These are phyloP conservation scores for Tiliqua scincoides DNA, from an alignment of 2,113 vertebrate species.

Conservation along the genomic window DNA sequence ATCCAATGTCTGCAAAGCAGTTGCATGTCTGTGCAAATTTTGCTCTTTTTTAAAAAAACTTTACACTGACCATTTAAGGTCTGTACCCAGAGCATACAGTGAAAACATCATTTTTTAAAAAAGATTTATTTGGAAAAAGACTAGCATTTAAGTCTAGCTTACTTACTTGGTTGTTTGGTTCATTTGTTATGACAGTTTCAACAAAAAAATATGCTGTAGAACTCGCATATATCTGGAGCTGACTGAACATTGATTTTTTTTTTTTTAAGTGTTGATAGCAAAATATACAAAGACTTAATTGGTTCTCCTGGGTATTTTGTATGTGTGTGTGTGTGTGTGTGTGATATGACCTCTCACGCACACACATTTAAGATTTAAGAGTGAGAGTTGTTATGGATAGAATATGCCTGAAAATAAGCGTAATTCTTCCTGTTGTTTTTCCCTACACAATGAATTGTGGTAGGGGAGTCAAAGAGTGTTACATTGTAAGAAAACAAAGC, in stretches of 20 bases:
- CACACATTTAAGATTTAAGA: no score
- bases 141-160: not conserved
- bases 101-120: not conserved
- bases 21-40: not conserved
- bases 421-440: not conserved
- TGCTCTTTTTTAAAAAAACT: not conserved
- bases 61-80: not conserved
- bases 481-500: not conserved
- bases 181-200: not conserved
- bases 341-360: not conserved
- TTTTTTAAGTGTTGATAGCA: not conserved
- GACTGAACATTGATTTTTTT: not conserved
- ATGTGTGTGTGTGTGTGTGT: not conserved
- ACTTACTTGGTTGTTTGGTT: not conserved
- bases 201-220: not conserved
- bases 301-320: not conserved
- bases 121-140: not conserved
- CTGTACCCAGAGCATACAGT: not conserved
- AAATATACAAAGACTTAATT: not conserved
- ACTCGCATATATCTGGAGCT: not conserved
- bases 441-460: not conserved
- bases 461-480: not conserved
- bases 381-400: conserved; percentile 5
- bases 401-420: not conserved
- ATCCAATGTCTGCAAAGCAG: not conserved